These are phyloP conservation scores for Rhabdophis nuchalis DNA, from an alignment of 2,797 vertebrate species.

Conservation along the genomic window DNA sequence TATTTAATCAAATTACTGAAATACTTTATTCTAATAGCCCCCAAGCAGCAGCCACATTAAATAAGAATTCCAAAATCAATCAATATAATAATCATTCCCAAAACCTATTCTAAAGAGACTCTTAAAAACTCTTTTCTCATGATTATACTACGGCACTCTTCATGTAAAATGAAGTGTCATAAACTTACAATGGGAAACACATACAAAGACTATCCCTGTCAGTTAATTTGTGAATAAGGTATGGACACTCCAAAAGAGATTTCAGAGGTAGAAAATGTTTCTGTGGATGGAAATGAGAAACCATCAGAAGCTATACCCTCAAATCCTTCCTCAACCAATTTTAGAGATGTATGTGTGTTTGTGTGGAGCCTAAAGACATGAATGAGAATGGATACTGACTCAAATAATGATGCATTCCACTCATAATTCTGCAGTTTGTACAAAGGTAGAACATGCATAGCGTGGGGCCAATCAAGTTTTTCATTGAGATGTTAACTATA, in stretches of 20 bases:
- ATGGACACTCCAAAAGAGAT: background rate
- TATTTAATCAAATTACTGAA: constrained; percentile 59
- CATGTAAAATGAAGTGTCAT: background rate
- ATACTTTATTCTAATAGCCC: constrained; percentile 51
- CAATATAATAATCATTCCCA: constrained; percentile 8
- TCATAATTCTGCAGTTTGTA: background rate
- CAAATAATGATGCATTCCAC: background rate
- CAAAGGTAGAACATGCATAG: background rate
- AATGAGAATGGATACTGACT: background rate
- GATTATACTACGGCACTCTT: background rate
- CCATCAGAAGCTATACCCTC: background rate
- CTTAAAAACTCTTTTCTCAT: background rate
- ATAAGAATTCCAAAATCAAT: background rate
- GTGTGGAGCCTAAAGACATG: background rate
- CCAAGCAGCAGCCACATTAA: constrained; percentile 36
- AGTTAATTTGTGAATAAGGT: background rate
- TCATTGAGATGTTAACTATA: background rate
- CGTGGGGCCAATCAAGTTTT: background rate
- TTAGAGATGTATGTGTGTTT: background rate
- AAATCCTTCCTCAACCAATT: background rate
- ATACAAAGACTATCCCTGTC: background rate
- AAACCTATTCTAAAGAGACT: background rate
- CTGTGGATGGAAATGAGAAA: background rate
- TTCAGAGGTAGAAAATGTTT: background rate
- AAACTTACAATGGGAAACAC: background rate